Evolutionary conservation across 2,888 invertebrate species (phyloP).

Genomic region (Tiliacea citrago): DNA sequence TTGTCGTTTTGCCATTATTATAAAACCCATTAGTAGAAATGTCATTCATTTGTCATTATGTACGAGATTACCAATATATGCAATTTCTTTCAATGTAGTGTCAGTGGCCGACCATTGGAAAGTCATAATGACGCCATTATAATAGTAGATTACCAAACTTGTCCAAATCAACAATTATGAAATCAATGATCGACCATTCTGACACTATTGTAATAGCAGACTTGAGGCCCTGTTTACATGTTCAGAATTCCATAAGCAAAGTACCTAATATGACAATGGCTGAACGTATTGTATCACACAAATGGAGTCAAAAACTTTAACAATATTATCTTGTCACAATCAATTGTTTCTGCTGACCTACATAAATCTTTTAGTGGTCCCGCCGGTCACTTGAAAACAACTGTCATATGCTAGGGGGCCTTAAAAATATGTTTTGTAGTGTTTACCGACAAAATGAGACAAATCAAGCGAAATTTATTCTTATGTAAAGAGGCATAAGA

Average conservation of each 20-base stretch:
- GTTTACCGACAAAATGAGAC: neutral
- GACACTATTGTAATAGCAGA: no score
- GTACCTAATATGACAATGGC: constrained; percentile 17
- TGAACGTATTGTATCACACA: constrained; percentile 33
- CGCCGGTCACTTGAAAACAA: constrained; percentile 52
- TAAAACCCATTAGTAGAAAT: no score
- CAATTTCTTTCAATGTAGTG: no score
- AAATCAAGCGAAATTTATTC: constrained; percentile 9
- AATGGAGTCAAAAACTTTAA: constrained; percentile 49
- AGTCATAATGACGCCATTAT: no score
- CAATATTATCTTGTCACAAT: constrained; percentile 69
- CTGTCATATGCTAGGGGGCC: constrained; percentile 42
- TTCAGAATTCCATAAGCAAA: neutral
- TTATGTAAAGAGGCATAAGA: fast-evolving
- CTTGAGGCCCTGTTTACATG: neutral
- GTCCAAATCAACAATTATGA: no score
- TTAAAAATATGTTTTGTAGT: neutral
- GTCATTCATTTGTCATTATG: no score
- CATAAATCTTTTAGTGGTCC: constrained; percentile 73
- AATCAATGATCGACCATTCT: no score
- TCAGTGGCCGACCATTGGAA: no score
- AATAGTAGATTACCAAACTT: no score
- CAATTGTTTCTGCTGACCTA: constrained; percentile 70
- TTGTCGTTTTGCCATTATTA: no score
- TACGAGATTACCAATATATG: no score